These are phyloP conservation scores for Mycetomoellerius zeteki DNA, from an alignment of 1,140 invertebrate genomes.

Conservation along the genomic window DNA sequence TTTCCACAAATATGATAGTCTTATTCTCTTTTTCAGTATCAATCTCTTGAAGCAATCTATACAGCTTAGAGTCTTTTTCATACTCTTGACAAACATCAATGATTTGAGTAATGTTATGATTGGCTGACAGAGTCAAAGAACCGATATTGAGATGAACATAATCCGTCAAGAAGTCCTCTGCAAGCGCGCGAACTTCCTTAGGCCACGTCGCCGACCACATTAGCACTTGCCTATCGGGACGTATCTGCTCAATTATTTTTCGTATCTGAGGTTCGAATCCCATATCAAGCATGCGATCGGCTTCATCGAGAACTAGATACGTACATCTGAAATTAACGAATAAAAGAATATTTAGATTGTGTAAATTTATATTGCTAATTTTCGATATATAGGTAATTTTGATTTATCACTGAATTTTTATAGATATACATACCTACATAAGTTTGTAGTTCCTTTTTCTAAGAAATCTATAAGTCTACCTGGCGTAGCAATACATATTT, in stretches of 20 bases:
- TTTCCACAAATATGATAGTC: constrained; percentile 99
- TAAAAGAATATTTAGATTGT: constrained; percentile 19
- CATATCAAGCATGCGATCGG: constrained; percentile 99
- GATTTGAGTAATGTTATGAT: constrained; percentile 99
- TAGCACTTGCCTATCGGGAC: constrained; percentile 97
- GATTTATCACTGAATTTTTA: constrained; percentile 30
- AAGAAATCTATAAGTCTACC: constrained; percentile 99
- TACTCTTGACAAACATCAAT: constrained; percentile 97
- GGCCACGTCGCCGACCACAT: constrained; percentile 99
- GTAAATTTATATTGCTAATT: constrained; percentile 1
- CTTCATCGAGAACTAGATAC: constrained; percentile 99
- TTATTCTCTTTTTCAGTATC: constrained; percentile 96
- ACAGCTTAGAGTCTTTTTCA: constrained; percentile 95
- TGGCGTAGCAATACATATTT: constrained; percentile 98
- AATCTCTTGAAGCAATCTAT: constrained; percentile 95
- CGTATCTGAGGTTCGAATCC: constrained; percentile 99
- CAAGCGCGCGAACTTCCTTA: constrained; percentile 97
- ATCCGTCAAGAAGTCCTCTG: constrained; percentile 96
- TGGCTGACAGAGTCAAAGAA: constrained; percentile 97
- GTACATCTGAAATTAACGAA: constrained; percentile 90
- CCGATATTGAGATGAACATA: constrained; percentile 98
- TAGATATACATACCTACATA: constrained; percentile 88
- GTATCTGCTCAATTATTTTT: constrained; percentile 98
- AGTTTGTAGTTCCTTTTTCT: constrained; percentile 95
- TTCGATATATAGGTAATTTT: constrained; percentile 15